Evolutionary conservation across 2,797 vertebrate genomes (phyloP).

Genomic region (Lerista edwardsae): DNA sequence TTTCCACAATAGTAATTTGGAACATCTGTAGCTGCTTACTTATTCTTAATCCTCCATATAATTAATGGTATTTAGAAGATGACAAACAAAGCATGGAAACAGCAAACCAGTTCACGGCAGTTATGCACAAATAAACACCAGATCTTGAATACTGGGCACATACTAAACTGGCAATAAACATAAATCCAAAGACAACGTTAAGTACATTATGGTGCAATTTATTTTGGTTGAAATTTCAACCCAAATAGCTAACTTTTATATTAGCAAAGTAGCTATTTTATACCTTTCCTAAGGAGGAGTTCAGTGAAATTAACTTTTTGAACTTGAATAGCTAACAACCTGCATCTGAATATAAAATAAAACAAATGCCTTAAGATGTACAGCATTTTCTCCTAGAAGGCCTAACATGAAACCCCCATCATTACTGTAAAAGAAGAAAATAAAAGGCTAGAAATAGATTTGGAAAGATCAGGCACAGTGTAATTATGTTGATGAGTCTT

Average conservation of each 20-base stretch:
- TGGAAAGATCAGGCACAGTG: neutral
- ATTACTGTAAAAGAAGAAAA: neutral
- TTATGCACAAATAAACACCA: conserved; percentile 14
- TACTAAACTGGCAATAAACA: neutral
- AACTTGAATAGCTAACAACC: neutral
- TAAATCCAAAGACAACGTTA: neutral
- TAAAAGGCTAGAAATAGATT: neutral
- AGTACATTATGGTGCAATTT: neutral
- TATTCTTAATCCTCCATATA: conserved; percentile 16
- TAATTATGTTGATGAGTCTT: neutral
- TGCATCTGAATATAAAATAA: neutral
- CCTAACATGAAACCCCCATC: neutral
- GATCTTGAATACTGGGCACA: neutral
- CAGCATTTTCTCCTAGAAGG: neutral
- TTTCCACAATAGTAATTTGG: neutral
- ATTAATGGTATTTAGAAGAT: conserved; percentile 18
- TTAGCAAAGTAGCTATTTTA: neutral
- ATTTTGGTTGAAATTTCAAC: neutral
- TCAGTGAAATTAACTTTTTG: neutral
- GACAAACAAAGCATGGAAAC: neutral
- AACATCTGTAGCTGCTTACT: neutral
- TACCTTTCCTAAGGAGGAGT: neutral
- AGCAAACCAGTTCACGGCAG: conserved; percentile 9
- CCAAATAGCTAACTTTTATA: neutral
- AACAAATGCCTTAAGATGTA: too few relatives aligned